These are phyloP conservation scores for Pammene fasciana DNA, from an alignment of 2,888 invertebrate species.

Conservation along the genomic window DNA sequence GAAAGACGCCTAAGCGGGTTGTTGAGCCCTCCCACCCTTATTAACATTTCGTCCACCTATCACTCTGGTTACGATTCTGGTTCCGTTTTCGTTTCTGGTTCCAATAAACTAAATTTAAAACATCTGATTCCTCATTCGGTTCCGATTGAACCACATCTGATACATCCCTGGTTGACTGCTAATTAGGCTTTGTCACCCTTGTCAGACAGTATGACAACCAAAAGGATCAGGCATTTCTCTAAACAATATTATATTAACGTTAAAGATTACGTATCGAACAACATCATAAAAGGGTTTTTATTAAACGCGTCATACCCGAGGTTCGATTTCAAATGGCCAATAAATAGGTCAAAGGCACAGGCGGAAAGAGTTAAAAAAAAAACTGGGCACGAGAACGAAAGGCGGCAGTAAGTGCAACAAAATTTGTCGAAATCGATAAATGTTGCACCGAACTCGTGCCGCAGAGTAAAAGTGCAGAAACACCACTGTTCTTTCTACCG, in stretches of 20 bases:
- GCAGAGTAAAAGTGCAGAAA: conserved; percentile 1
- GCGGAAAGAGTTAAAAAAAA: conserved; percentile 16
- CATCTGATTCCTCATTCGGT: too few relatives aligned
- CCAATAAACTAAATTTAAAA: too few relatives aligned
- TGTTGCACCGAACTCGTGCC: neutral
- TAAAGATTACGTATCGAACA: conserved; percentile 33
- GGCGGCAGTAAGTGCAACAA: conserved; percentile 30
- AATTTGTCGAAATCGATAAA: conserved; percentile 29
- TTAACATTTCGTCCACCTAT: too few relatives aligned
- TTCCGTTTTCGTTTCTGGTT: too few relatives aligned
- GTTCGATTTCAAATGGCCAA: conserved; percentile 29
- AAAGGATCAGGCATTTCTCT: neutral
- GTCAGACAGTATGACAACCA: neutral
- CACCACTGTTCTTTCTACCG: neutral
- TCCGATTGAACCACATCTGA: too few relatives aligned
- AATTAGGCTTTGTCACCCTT: too few relatives aligned
- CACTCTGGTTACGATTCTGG: too few relatives aligned
- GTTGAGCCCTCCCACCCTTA: too few relatives aligned
- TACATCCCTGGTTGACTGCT: too few relatives aligned
- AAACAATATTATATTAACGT: neutral
- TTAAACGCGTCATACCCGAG: conserved; percentile 28
- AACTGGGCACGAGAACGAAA: conserved; percentile 11
- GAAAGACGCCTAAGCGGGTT: too few relatives aligned
- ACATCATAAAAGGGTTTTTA: conserved; percentile 31
- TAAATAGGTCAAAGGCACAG: conserved; percentile 38